Percentiles rank a stretch among this genome's conserved stretches.
Conservation (phyloP, 2,113 vertebrate genomes). For the Candoia aspera region DNA sequence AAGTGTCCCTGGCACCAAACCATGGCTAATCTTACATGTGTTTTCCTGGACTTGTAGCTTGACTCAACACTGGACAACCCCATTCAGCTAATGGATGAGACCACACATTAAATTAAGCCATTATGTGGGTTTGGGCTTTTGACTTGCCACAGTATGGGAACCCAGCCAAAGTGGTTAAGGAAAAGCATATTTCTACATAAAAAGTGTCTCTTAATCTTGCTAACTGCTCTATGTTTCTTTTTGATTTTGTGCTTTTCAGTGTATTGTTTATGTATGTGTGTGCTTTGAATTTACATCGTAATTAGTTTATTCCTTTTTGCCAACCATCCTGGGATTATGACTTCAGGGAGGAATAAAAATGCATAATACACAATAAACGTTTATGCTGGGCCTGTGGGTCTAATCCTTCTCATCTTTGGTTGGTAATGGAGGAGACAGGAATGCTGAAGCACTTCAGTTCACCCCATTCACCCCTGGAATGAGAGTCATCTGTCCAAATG, state of each 20-base stretch:
- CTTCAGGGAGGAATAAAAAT: not conserved
- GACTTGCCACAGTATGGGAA: not conserved
- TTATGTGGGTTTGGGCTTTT: not conserved
- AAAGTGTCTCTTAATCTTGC: not conserved
- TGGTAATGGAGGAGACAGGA: not conserved
- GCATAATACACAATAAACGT: not conserved
- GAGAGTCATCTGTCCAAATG: conserved; percentile 4
- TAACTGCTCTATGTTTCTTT: not conserved
- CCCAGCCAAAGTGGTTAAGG: not conserved
- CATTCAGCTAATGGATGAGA: not conserved
- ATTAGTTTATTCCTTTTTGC: not conserved
- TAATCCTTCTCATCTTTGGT: not conserved
- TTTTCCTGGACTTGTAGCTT: not conserved
- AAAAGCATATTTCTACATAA: not conserved
- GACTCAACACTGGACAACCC: not conserved
- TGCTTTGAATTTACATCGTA: not conserved
- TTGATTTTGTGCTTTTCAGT: not conserved
- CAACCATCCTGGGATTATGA: not conserved
- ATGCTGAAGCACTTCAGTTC: not conserved
- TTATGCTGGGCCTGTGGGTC: not conserved
- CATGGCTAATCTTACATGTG: not conserved
- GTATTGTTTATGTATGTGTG: not conserved
- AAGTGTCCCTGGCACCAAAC: not conserved
- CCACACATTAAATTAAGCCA: not conserved
- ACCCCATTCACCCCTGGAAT: not conserved